Base-by-base conservation (phyloP, 2,113 vertebrate genomes). In the Rhabdomys dilectus region DNA sequence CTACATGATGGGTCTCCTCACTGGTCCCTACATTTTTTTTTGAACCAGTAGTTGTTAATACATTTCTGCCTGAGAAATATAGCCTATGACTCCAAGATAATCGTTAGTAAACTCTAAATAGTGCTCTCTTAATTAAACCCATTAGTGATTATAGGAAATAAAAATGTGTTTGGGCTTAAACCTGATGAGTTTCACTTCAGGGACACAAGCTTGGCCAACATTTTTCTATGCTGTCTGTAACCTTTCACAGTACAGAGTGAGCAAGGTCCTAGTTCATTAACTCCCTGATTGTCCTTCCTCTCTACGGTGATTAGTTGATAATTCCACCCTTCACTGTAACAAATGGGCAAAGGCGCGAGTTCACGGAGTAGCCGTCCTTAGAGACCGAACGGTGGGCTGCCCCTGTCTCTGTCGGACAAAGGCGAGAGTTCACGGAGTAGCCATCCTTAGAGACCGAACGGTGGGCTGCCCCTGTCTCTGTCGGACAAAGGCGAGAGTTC, bases 161-260 rank as follows among this genome's bases (percentile, higher is more conserved):
- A 89, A 96, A 89, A 77, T 84, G 88, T 64, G 77, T 88, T 75
- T 89, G 89, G 73, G 64, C 51, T 88, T 64, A 58, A 76, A 7
- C 8, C 8, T 36, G 64, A 80, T 82, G 39, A 48, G 26, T 76
- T 90, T 91, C 31, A 78, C 66, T 77, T 96, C 60, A 86, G 91
- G 72, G 86, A 86, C 76, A 48, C 21, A 13, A 64, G 48, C 76
- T 87, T 22, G 48, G 64, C 76, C 91, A 70, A 1, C 91, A 78
- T 91, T 95, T 95, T 91, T 82, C 34, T 62, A 58, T 56, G 84
- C 73, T 87, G 9, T 48, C 76, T 93, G 21, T 93, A 82, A 97
- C 81, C 76, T 96, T 88, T 94, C 85, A 70, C 66, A 92, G 26
- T 53, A 77, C 64, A 96, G 85, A 92, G 64, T 73, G 72, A 95